These are phyloP conservation scores for Machimus rusticus DNA, from an alignment of 2,888 invertebrate genomes.

Conservation along the genomic window DNA sequence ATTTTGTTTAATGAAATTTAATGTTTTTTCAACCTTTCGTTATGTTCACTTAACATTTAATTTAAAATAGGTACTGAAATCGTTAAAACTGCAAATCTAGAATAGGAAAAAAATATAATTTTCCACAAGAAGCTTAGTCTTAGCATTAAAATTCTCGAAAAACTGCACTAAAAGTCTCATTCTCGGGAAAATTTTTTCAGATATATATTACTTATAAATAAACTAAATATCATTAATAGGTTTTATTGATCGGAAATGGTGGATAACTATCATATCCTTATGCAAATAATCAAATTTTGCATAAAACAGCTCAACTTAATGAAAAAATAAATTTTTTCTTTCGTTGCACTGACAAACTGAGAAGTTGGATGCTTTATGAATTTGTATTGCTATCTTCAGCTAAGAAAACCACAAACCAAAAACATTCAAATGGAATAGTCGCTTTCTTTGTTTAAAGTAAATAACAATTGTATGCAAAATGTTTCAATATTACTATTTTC, in stretches of 20 bases:
- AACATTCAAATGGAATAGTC: no score
- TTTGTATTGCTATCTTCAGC: neutral
- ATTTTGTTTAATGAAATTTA: neutral
- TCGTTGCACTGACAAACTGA: neutral
- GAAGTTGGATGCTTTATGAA: neutral
- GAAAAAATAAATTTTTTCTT: neutral
- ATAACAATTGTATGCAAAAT: no score
- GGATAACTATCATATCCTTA: neutral
- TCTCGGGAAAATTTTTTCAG: neutral
- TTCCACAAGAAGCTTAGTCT: neutral
- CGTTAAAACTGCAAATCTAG: neutral
- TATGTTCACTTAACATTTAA: neutral
- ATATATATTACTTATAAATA: neutral
- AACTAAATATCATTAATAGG: neutral
- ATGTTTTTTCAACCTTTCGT: neutral
- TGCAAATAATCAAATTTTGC: neutral
- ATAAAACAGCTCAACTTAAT: neutral
- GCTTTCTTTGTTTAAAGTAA: no score
- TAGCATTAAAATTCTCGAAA: neutral
- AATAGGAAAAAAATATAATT: neutral
- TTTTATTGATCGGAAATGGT: neutral
- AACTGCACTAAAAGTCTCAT: neutral
- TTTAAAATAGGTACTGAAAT: neutral
- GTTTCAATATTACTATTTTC: no score
- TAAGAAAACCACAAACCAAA: neutral